A percentile compares a stretch with the other conserved stretches of the same genome.
These are phyloP conservation scores for Australoheros scitulus DNA, from an alignment of 2,113 vertebrate genomes.

Conservation along the genomic window DNA sequence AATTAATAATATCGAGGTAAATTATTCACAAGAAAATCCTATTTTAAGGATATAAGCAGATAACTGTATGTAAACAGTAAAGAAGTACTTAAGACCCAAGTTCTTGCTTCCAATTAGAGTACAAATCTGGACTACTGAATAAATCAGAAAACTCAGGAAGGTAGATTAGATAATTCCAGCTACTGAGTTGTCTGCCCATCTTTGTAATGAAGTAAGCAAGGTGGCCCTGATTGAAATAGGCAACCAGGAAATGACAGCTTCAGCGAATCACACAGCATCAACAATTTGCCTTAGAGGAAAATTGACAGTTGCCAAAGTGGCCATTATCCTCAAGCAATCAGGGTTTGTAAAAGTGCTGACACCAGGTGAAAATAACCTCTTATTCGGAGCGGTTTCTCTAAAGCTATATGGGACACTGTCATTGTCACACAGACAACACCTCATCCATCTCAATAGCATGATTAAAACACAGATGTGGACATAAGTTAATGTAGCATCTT, in stretches of 20 bases:
- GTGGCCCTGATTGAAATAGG: constrained; percentile 67
- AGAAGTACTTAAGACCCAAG: background rate
- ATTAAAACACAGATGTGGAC: constrained; percentile 53
- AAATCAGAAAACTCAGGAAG: constrained; percentile 33
- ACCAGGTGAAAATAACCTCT: constrained; percentile 43
- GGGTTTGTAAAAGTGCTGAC: constrained; percentile 62
- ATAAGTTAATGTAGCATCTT: constrained; percentile 32
- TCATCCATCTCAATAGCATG: constrained; percentile 32
- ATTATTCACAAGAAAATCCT: background rate
- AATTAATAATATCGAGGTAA: background rate
- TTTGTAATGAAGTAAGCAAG: constrained; percentile 70
- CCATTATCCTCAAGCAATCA: constrained; percentile 61
- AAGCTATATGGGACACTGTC: background rate
- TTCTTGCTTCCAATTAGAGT: constrained; percentile 28
- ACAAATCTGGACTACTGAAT: constrained; percentile 37
- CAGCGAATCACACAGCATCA: constrained; percentile 39
- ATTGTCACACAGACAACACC: constrained; percentile 7
- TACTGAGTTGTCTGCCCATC: constrained; percentile 46
- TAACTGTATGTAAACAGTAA: constrained; percentile 1
- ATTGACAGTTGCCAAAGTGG: constrained; percentile 68
- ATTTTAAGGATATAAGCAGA: background rate
- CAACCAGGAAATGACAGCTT: constrained; percentile 57
- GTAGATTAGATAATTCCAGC: constrained; percentile 36
- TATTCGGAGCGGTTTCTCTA: constrained; percentile 13
- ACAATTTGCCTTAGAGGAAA: constrained; percentile 63